Evolutionary conservation across 1,140 invertebrate species (phyloP), one percentile per base, ranked within the genome.

Genomic region (Trigoniulus corallinus): DNA sequence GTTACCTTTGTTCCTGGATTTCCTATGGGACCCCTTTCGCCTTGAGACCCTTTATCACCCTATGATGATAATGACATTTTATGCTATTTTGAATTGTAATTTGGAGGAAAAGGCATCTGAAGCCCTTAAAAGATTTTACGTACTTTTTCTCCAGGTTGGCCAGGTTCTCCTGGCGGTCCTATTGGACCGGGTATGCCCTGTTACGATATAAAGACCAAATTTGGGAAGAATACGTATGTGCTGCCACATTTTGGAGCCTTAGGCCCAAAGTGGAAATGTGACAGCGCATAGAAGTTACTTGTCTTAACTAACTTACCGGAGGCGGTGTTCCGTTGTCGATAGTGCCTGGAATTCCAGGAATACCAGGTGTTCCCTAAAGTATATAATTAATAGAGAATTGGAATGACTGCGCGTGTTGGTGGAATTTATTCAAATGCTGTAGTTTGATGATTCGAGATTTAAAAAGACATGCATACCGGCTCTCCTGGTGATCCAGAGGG

Each of bases 11-110:
- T 13, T n/a, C 58, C 58, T 20, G 42, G 48, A 43, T 60, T 53
- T 45, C 66, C 67, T 50, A 57, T 54, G 22, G 56, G 50, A 50
- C 67, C 66, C 26, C 52, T 58, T n/a, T 54, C 47, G 23, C 66
- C 67, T 22, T 56, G 56, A 34, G 59, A 53, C 21, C 70, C 70
- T 4, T 57, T 58, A 22, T 42, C 46, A 25, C 64, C 60, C n/a
- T 54, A 52, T 37, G 39, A n/a, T n/a, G n/a, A n/a, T n/a, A n/a
- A n/a, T n/a, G n/a, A n/a, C n/a, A n/a, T n/a, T n/a, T n/a, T n/a
- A n/a, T n/a, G n/a, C n/a, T n/a, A n/a, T n/a, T n/a, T n/a, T n/a
- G n/a, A n/a, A n/a, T n/a, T n/a, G n/a, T n/a, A n/a, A n/a, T n/a
- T n/a, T n/a, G n/a, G n/a, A n/a, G n/a, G n/a, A n/a, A n/a, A n/a